Evolutionary conservation across 2,888 invertebrate species (phyloP), one percentile per base, ranked within the genome.

Genomic region (Heliconius cydno): DNA sequence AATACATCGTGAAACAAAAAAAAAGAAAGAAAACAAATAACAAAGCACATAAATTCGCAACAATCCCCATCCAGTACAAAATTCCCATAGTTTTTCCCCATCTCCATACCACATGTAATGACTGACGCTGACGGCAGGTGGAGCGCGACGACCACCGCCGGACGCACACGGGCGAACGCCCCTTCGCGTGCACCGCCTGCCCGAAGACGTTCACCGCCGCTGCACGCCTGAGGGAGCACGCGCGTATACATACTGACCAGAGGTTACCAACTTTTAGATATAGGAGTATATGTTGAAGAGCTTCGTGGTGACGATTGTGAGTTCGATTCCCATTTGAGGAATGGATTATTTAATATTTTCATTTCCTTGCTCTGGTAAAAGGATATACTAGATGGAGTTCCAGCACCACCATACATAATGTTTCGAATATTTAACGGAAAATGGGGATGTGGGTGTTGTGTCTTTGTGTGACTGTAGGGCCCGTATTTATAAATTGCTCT

Each of bases 131-230:
- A 74, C 38, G 77, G 85, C 88, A 95, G 94, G 94, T 95, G 93
- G 94, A 95, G 94, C 94, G 94, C 83, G 94, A 95, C 94, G 95
- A 95, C 85, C 95, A 94, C 84, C 92, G 95, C 28, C 93, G 95
- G 83, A 94, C 94, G 82, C 95, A 94, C 88, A 95, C 94, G 38
- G 94, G 94, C 85, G 95, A 95, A 90, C 91, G 94, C 82, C 94
- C 94, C 89, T 95, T 95, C 89, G 93, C 93, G 87, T 95, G 95
- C 88, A 83, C 91, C 65, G 91, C 90, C 82, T 95, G 95, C 91
- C 92, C 93, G 84, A 95, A 95, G 94, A 95, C 95, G 87, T 94
- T 95, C 90, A 95, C 95, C 82, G 95, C 95, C 77, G 94, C 94
- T 30, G 95, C 95, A 86, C 92, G 95, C 83, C 88, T 95, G 90